A percentile compares a stretch with the other conserved stretches of the same genome.
Evolutionary conservation across 2,888 invertebrate species (phyloP).

Genomic region (Thymelicus sylvestris): DNA sequence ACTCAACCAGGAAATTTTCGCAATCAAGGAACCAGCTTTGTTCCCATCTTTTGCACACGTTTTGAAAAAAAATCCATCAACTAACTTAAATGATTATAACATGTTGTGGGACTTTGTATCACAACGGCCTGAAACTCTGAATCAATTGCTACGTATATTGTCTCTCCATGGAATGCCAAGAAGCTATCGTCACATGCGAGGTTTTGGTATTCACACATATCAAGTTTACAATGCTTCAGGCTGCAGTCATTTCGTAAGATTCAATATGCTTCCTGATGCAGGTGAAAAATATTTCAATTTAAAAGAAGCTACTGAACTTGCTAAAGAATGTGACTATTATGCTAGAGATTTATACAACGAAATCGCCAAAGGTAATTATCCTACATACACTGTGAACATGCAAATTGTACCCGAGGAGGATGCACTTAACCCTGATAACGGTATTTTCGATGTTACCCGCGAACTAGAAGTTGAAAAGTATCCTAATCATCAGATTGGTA

Average conservation of each 20-base stretch:
- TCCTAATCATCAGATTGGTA: constrained; percentile 93
- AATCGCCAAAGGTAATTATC: constrained; percentile 10
- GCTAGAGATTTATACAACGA: constrained; percentile 9
- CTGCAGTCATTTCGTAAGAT: constrained; percentile 1
- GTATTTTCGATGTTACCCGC: constrained; percentile 18
- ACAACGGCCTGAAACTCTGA: constrained; percentile 81
- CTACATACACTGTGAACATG: not conserved
- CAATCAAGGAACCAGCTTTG: constrained; percentile 81
- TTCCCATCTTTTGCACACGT: constrained; percentile 65
- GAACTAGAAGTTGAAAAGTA: constrained; percentile 88
- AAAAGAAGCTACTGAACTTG: not conserved
- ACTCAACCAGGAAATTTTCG: constrained; percentile 92
- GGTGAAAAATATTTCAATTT: constrained; percentile 6
- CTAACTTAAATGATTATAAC: constrained; percentile 61
- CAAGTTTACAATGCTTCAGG: constrained; percentile 16
- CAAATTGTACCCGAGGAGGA: constrained; percentile 15
- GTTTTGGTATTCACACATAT: constrained; percentile 87
- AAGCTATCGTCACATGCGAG: constrained; percentile 94
- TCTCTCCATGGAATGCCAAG: constrained; percentile 92
- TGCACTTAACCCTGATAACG: constrained; percentile 1
- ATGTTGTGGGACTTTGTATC: constrained; percentile 82
- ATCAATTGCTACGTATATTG: not conserved
- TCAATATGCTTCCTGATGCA: constrained; percentile 1
- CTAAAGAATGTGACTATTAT: not conserved
- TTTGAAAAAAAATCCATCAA: constrained; percentile 83